Evolutionary conservation across 2,797 vertebrate species (phyloP).

Genomic region (Acipenser ruthenus): DNA sequence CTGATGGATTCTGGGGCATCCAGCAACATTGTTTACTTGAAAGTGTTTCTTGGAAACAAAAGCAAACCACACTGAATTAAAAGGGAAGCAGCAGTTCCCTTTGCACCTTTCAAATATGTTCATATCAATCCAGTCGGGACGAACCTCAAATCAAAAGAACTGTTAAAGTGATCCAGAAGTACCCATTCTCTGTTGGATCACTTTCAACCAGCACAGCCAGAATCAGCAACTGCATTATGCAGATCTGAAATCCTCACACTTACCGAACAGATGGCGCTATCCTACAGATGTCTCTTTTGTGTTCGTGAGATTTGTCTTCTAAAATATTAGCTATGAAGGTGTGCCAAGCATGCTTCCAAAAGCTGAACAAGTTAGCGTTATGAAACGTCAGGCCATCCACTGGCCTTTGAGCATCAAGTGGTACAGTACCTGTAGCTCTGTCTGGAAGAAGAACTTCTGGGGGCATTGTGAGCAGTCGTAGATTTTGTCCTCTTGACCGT

Average conservation of each 20-base stretch:
- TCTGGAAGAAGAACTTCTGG: constrained; percentile 82
- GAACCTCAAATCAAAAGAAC: background rate
- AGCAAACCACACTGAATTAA: background rate
- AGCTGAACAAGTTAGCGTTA: background rate
- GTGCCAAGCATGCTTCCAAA: background rate
- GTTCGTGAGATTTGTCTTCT: background rate
- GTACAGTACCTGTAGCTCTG: constrained; percentile 69
- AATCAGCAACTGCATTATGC: background rate
- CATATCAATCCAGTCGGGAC: background rate
- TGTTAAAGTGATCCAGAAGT: background rate
- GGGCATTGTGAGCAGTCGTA: constrained; percentile 77
- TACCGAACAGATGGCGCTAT: background rate
- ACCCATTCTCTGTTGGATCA: background rate
- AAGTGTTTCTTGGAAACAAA: background rate
- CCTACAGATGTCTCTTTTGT: background rate
- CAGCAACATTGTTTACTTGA: background rate
- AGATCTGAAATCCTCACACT: background rate
- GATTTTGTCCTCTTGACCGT: constrained; percentile 78
- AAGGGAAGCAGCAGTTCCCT: background rate
- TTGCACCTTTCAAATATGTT: background rate
- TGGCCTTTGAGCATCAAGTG: constrained; percentile 9
- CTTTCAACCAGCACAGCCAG: background rate
- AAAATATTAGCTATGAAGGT: background rate
- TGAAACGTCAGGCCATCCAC: constrained; percentile 1
- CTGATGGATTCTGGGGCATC: background rate